Percentiles rank a stretch among this genome's conserved stretches.
phyloP scores from a whole-genome alignment of 2,113 vertebrate genomes.

The Chelonoidis abingdonii region DNA sequence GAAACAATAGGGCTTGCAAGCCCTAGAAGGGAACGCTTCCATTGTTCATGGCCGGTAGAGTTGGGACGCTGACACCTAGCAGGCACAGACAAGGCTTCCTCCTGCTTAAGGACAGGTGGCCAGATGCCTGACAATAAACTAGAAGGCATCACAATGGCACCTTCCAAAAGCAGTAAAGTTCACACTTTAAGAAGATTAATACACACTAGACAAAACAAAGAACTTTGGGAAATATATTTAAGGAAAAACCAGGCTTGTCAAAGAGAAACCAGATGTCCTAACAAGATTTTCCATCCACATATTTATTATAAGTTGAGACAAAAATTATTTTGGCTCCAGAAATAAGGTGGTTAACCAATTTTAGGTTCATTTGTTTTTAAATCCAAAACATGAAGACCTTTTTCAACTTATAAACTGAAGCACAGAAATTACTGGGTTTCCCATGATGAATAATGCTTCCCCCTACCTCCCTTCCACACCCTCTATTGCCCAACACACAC shows the following conservation, averaged over 20 bases:
- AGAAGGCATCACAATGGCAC: background rate
- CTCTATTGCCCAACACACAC: background rate
- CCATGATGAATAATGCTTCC: background rate
- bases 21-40: background rate
- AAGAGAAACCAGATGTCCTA: background rate
- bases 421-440: background rate
- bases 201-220: background rate
- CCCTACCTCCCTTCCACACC: background rate
- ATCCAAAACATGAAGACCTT: background rate
- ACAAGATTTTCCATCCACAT: background rate
- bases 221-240: background rate
- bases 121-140: background rate
- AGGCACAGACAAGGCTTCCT: background rate
- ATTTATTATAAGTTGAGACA: background rate
- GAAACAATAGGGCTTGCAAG: background rate
- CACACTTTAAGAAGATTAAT: background rate
- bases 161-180: background rate
- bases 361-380: background rate
- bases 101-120: background rate
- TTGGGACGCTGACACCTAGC: background rate
- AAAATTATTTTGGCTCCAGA: background rate
- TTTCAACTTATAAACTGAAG: background rate
- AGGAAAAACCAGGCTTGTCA: background rate
- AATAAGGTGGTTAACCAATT: background rate
- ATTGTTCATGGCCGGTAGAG: background rate